Conservation (phyloP, 2,797 vertebrate genomes). For the Tiaroga cobitis region DNA sequence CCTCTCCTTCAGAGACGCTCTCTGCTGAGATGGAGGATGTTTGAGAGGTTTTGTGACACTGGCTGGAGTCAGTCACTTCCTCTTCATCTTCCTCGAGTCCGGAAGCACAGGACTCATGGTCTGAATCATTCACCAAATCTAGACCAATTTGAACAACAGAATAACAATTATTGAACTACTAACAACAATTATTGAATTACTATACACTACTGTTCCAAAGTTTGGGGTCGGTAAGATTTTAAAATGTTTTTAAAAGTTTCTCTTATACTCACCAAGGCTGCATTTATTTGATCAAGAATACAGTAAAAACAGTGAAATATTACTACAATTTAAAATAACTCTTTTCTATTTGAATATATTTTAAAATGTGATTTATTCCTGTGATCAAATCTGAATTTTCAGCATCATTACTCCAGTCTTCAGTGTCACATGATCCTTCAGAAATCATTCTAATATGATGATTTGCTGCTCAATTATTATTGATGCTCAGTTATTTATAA, state of each 20-base stretch:
- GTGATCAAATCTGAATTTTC: not conserved
- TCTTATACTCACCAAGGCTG: no score
- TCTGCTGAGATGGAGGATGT: constrained; percentile 41
- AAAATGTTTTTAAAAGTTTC: no score
- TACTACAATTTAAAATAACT: not conserved
- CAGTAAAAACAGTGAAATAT: not conserved
- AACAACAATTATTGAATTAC: not conserved
- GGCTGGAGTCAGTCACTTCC: constrained; percentile 22
- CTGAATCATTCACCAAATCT: constrained; percentile 12
- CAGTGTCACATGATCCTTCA: not conserved
- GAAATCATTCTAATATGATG: not conserved
- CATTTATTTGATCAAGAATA: no score
- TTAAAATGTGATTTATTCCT: not conserved
- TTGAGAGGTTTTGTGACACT: constrained; percentile 36
- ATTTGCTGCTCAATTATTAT: no score
- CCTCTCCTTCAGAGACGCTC: constrained; percentile 52
- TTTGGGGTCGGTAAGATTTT: not conserved
- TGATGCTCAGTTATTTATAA: not conserved
- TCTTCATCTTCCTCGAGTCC: constrained; percentile 44
- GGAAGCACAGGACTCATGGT: not conserved
- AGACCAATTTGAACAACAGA: not conserved
- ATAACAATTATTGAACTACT: not conserved
- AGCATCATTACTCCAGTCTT: not conserved
- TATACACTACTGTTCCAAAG: not conserved
- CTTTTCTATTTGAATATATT: not conserved